Conservation (phyloP, 2,113 vertebrate species). For the Corythoichthys haematopterus region DNA sequence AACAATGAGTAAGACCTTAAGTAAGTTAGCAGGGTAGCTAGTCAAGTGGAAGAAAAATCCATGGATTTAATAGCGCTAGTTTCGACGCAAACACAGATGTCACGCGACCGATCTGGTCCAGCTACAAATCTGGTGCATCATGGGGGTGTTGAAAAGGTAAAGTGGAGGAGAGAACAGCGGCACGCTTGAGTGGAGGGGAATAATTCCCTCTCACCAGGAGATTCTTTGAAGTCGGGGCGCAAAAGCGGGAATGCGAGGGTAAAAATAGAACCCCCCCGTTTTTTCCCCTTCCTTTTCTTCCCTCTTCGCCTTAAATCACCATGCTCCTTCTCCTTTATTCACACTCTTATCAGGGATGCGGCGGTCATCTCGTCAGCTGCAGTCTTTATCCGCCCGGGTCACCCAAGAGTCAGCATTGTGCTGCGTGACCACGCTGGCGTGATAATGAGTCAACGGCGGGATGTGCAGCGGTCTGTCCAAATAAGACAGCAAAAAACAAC, state of each 20-base stretch:
- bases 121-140: background rate
- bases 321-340: constrained; percentile 13
- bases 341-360: constrained; percentile 6
- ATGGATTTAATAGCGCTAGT: background rate
- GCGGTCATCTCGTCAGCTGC: background rate
- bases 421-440: constrained; percentile 36
- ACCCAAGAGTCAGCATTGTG: constrained; percentile 58
- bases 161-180: constrained; percentile 12
- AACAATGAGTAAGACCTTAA: constrained; percentile 40
- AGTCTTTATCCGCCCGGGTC: constrained; percentile 30
- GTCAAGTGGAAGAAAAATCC: constrained; percentile 4
- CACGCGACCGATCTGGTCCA: constrained; percentile 31
- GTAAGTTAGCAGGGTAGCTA: constrained; percentile 22
- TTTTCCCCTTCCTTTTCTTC: constrained; percentile 18
- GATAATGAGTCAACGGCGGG: constrained; percentile 40
- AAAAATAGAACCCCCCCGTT: constrained; percentile 17
- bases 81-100: constrained; percentile 34
- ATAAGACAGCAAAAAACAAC: background rate
- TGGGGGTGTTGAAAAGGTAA: constrained; percentile 17
- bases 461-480: background rate
- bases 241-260: constrained; percentile 39
- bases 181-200: constrained; percentile 45
- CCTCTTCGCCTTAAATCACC: constrained; percentile 13
- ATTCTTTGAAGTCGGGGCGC: constrained; percentile 52
- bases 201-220: constrained; percentile 56